These are phyloP conservation scores for Apodemia mormo DNA, from an alignment of 2,888 invertebrate species.

Conservation along the genomic window DNA sequence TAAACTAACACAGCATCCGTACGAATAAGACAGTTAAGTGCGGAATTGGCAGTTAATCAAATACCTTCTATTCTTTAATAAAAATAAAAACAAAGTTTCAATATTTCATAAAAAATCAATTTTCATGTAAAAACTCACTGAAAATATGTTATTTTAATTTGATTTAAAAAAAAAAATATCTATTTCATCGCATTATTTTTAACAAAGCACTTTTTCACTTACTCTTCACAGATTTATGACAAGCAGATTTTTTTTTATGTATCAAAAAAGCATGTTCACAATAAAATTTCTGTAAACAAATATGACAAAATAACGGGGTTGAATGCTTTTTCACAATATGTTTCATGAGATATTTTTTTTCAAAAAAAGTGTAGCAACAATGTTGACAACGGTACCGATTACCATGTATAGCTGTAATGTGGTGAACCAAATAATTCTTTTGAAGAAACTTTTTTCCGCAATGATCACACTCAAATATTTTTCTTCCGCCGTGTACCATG, in stretches of 20 bases:
- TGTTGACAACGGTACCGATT: not conserved
- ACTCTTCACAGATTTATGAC: not conserved
- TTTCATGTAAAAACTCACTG: too few species aligned
- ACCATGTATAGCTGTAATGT: not conserved
- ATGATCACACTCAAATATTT: constrained; percentile 33
- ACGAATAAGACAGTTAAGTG: too few species aligned
- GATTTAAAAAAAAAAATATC: too few species aligned
- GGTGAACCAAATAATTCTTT: constrained; percentile 9
- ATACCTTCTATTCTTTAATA: too few species aligned
- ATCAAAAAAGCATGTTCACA: not conserved
- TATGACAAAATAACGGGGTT: constrained; percentile 19
- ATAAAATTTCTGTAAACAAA: constrained; percentile 31
- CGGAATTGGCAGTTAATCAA: too few species aligned
- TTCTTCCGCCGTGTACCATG: constrained; percentile 27
- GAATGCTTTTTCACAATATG: constrained; percentile 14
- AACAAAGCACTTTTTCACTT: not conserved
- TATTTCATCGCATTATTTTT: too few species aligned
- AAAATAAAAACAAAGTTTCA: too few species aligned
- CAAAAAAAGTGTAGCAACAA: not conserved
- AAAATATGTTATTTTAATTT: too few species aligned
- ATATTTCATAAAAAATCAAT: too few species aligned
- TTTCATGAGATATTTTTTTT: not conserved
- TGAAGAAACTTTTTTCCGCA: constrained; percentile 37
- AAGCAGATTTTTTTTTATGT: constrained; percentile 6
- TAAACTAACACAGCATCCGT: too few species aligned